Evolutionary conservation across 2,113 vertebrate species (phyloP).

Genomic region (Trinectes maculatus): DNA sequence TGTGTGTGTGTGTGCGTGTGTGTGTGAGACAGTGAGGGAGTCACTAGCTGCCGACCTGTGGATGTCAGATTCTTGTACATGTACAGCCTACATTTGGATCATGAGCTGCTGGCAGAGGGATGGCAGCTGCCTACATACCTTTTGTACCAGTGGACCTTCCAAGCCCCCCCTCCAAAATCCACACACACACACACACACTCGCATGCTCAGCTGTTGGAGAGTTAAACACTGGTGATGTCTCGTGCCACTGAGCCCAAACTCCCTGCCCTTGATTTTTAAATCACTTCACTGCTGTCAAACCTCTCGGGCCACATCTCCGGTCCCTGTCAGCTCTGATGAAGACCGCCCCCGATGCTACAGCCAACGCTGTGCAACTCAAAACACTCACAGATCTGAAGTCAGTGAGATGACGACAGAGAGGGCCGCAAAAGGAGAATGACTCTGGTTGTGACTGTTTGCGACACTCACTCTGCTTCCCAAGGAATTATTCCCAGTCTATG

Average conservation of each 20-base stretch:
- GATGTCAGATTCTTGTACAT: slow-evolving; percentile 58
- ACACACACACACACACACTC: slow-evolving; percentile 25
- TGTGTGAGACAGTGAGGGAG: slow-evolving; percentile 7
- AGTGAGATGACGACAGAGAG: background rate
- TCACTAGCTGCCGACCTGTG: too few relatives aligned
- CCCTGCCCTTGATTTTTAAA: slow-evolving; percentile 35
- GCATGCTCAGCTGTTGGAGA: slow-evolving; percentile 73
- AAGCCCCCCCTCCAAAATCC: slow-evolving; percentile 27
- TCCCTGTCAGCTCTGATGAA: background rate
- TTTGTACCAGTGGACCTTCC: slow-evolving; percentile 70
- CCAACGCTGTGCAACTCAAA: slow-evolving; percentile 32
- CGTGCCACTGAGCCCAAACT: slow-evolving; percentile 40
- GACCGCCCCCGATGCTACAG: slow-evolving; percentile 9
- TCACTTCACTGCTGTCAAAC: slow-evolving; percentile 37
- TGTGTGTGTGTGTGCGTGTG: slow-evolving; percentile 17
- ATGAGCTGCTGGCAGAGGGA: slow-evolving; percentile 56
- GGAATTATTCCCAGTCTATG: slow-evolving; percentile 65
- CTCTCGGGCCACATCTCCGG: slow-evolving; percentile 11
- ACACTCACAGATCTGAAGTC: slow-evolving; percentile 13
- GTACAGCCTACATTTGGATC: slow-evolving; percentile 64
- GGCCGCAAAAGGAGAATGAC: slow-evolving; percentile 46
- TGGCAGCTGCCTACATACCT: slow-evolving; percentile 80
- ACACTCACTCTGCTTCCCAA: slow-evolving; percentile 70
- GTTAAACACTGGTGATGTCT: slow-evolving; percentile 59
- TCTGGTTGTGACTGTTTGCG: slow-evolving; percentile 30